Evolutionary conservation across 1,140 invertebrate species (phyloP).

Genomic region (Ooceraea biroi): DNA sequence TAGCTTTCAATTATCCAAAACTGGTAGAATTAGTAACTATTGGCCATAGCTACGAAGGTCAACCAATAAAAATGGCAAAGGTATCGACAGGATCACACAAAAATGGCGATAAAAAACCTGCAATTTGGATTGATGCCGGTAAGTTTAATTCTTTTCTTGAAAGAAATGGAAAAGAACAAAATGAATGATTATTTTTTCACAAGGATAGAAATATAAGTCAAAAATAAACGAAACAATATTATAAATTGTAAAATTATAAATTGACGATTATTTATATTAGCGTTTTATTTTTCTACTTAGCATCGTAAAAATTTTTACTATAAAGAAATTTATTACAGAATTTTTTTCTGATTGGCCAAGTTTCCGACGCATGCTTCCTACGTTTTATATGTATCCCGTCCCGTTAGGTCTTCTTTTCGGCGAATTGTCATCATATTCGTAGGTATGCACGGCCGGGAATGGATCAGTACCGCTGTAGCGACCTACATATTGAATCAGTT

Average conservation of each 20-base stretch:
- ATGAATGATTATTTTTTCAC: neutral
- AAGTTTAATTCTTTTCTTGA: constrained; percentile 29
- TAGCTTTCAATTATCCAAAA: constrained; percentile 90
- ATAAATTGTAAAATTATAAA: neutral
- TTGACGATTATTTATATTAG: neutral
- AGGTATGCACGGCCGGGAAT: constrained; percentile 96
- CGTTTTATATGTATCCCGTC: constrained; percentile 36
- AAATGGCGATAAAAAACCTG: constrained; percentile 84
- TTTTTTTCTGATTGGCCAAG: neutral
- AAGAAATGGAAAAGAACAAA: too few relatives aligned
- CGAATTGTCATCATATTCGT: constrained; percentile 81
- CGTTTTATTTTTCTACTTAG: neutral
- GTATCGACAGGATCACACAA: constrained; percentile 84
- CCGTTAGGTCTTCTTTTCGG: constrained; percentile 62
- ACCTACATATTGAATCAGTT: constrained; percentile 94
- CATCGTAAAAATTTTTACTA: constrained; percentile 1
- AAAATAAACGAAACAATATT: neutral
- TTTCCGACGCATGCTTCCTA: neutral
- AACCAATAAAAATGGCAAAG: constrained; percentile 90
- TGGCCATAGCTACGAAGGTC: constrained; percentile 91
- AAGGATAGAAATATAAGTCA: neutral
- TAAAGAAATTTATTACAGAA: neutral
- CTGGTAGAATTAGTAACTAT: constrained; percentile 90
- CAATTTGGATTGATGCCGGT: constrained; percentile 89
- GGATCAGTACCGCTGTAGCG: constrained; percentile 95